A percentile compares a stretch with the other conserved stretches of the same genome.
Evolutionary conservation across 1,140 invertebrate genomes (phyloP).

Genomic region (Zaprionus gabonicus): DNA sequence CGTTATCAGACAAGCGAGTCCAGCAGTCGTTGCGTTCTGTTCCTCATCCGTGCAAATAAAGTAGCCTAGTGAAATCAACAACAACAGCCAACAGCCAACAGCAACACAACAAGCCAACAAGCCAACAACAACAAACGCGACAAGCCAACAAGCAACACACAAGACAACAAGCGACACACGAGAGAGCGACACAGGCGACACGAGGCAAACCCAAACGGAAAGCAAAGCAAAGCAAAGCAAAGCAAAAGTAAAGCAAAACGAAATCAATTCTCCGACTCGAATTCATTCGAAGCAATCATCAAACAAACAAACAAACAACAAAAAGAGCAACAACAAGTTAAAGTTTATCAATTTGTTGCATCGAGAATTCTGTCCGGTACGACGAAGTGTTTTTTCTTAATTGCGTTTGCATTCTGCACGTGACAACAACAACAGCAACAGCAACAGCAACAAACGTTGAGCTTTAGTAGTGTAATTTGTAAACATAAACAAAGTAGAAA

Average conservation of each 20-base stretch:
- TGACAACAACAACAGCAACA: conserved; percentile 25
- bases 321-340: conserved; percentile 8
- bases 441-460: conserved; percentile 52
- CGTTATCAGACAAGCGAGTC: conserved; percentile 84
- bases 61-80: conserved; percentile 82
- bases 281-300: conserved; percentile 28
- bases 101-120: conserved; percentile 40
- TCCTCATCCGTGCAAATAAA: conserved; percentile 79
- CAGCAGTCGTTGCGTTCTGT: conserved; percentile 84
- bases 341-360: background rate
- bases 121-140: conserved; percentile 31
- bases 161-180: conserved; percentile 43
- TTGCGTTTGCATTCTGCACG: background rate
- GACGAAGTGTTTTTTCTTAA: conserved; percentile 4
- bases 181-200: conserved; percentile 9
- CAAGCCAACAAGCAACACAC: conserved; percentile 24
- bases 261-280: conserved; percentile 50
- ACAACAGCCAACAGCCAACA: conserved; percentile 49
- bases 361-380: background rate
- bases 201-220: conserved; percentile 21
- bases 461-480: conserved; percentile 75
- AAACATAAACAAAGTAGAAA: conserved; percentile 43
- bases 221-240: conserved; percentile 32
- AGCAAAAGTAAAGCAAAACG: conserved; percentile 44
- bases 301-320: conserved; percentile 34